Evolutionary conservation across 2,113 vertebrate species (phyloP).

Genomic region (Dunckerocampus dactyliophorus): DNA sequence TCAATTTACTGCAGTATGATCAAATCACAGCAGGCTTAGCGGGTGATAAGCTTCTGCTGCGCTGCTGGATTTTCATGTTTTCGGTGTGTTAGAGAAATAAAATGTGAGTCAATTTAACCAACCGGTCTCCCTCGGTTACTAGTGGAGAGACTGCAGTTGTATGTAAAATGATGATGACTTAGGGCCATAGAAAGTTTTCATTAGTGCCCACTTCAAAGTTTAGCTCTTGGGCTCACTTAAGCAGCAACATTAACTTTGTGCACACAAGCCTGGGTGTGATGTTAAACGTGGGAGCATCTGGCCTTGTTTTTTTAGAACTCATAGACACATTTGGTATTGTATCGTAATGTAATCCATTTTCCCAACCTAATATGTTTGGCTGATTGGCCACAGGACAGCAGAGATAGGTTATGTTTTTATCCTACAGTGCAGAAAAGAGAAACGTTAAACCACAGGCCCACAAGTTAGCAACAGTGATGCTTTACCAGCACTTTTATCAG

Average conservation of each 20-base stretch:
- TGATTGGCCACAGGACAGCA: too few relatives aligned
- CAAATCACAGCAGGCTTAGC: slow-evolving; percentile 65
- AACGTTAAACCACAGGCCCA: too few relatives aligned
- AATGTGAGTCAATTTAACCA: slow-evolving; percentile 55
- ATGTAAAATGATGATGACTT: slow-evolving; percentile 50
- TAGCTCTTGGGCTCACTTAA: slow-evolving; percentile 43
- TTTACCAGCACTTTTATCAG: too few relatives aligned
- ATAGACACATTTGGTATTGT: slow-evolving; percentile 10
- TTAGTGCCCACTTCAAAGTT: slow-evolving; percentile 19
- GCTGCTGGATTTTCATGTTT: slow-evolving; percentile 40
- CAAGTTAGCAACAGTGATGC: too few relatives aligned
- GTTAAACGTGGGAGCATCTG: neutral
- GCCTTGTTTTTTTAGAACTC: slow-evolving; percentile 23
- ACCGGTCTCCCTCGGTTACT: slow-evolving; percentile 59
- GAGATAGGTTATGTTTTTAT: too few relatives aligned
- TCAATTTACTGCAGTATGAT: slow-evolving; percentile 71
- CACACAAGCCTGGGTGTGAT: slow-evolving; percentile 8
- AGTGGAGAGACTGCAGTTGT: slow-evolving; percentile 28
- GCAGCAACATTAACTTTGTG: slow-evolving; percentile 22
- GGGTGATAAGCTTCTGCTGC: slow-evolving; percentile 62
- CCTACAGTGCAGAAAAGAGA: too few relatives aligned
- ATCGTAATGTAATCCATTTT: neutral
- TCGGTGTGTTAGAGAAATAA: slow-evolving; percentile 60
- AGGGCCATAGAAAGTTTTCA: slow-evolving; percentile 31
- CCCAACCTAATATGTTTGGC: neutral